Base-by-base conservation (phyloP, 1,140 invertebrate genomes). In the Homalodisca vitripennis region DNA sequence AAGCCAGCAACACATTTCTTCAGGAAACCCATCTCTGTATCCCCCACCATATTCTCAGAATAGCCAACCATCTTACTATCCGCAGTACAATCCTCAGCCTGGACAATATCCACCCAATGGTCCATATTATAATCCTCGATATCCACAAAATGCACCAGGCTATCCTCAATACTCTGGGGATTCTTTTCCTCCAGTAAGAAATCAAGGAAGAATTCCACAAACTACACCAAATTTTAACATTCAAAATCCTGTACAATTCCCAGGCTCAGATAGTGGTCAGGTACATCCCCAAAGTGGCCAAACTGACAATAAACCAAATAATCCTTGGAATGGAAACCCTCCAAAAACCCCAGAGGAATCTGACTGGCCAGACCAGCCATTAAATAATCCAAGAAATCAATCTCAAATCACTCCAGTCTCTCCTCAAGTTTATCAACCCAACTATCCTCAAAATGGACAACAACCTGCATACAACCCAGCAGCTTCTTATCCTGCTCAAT, bases 61-160 rank as follows among this genome's bases (percentile, higher is more conserved):
- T 66, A 24, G 41, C n/a, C 30, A 66, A 41, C 31, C 29, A 3
- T 20, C 14, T 32, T 10, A 30, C 6, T 20, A 67, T 67, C 10
- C 60, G 14, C 26, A 63, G 2, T 1, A 63, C 3, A 29, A 29
- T 29, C 12, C 60, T 63, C 6, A 20, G 20, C 3, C 27, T 24
- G 20, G 29, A 31, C 51, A 55, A 55, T 55, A 55, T 55, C 51
- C 51, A 55, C n/a, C n/a, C n/a, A n/a, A n/a, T n/a, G n/a, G n/a
- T n/a, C 27, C 6, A 29, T 26, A 63, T 63, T 30, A 27, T 17
- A 3, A 63, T 30, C 29, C 60, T 17, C 60, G 1, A 29, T 22
- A 62, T 26, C 57, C 22, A 29, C 32, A 63, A 31, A 24, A 2
- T 63, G 17, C 60, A 29, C 60, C 24, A 1, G 30, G 27, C 30